Percentiles rank a stretch among this genome's conserved stretches.
phyloP scores from a whole-genome alignment of 2,113 vertebrate genomes.

The Engystomops pustulosus region DNA sequence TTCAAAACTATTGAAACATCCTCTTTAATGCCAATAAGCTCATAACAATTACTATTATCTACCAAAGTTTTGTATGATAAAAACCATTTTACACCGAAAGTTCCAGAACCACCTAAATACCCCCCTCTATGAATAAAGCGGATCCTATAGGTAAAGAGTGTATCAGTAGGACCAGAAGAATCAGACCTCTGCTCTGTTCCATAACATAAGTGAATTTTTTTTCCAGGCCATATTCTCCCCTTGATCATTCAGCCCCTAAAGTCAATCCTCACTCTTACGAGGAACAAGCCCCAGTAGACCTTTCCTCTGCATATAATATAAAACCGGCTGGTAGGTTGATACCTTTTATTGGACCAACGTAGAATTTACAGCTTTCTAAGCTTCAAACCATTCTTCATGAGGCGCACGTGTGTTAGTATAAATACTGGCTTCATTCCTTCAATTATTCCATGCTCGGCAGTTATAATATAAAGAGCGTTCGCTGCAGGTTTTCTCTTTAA shows the following conservation, averaged over 20 bases:
- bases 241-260: constrained; percentile 22
- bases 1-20: too few species aligned
- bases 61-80: too few species aligned
- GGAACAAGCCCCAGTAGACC: constrained; percentile 28
- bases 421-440: constrained; percentile 42
- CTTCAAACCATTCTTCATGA: constrained; percentile 39
- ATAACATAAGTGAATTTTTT: neutral
- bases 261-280: constrained; percentile 27
- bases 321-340: constrained; percentile 46
- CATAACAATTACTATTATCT: too few species aligned
- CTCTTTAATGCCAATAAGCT: too few species aligned
- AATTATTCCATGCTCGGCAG: constrained; percentile 43
- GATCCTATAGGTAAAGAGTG: neutral
- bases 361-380: constrained; percentile 42
- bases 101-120: too few species aligned
- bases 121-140: too few species aligned
- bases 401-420: constrained; percentile 35
- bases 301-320: constrained; percentile 27
- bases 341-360: constrained; percentile 46
- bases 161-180: neutral
- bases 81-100: too few species aligned
- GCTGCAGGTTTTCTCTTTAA: constrained; percentile 25
- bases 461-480: constrained; percentile 40
- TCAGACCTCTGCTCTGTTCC: neutral
- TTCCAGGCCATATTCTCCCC: neutral